These are phyloP conservation scores for Drosophila nr. perissopoda DNA, from an alignment of 2,888 invertebrate genomes.

Conservation along the genomic window DNA sequence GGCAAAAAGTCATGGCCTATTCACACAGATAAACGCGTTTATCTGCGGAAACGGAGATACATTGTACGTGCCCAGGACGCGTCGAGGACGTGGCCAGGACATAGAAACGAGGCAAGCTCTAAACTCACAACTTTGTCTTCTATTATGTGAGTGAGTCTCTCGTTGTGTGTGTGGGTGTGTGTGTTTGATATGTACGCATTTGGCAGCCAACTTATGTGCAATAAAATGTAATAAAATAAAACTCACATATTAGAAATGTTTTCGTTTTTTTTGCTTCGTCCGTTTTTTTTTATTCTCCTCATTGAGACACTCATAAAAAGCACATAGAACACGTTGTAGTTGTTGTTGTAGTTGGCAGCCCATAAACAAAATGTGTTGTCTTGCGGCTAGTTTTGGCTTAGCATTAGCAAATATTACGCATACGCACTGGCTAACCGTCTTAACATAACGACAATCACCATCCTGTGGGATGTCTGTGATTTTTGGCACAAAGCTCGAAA, in stretches of 20 bases:
- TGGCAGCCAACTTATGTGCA: conserved; percentile 76
- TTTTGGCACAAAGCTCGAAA: conserved; percentile 21
- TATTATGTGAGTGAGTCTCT: conserved; percentile 18
- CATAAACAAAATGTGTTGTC: conserved; percentile 49
- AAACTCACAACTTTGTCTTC: conserved; percentile 64
- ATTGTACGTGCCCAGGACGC: conserved; percentile 67
- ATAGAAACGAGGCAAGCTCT: conserved; percentile 50
- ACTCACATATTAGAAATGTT: conserved; percentile 77
- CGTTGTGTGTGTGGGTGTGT: conserved; percentile 20
- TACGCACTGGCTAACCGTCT: conserved; percentile 39
- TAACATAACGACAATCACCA: conserved; percentile 41
- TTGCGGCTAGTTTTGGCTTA: conserved; percentile 51
- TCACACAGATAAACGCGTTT: conserved; percentile 75
- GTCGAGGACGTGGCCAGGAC: conserved; percentile 66
- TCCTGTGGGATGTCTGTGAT: conserved; percentile 35
- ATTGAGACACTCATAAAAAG: conserved; percentile 36
- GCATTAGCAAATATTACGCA: conserved; percentile 61
- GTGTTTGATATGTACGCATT: conserved; percentile 53
- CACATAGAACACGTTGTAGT: conserved; percentile 36
- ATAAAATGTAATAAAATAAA: conserved; percentile 80
- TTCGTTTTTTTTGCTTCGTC: conserved; percentile 41
- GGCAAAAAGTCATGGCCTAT: conserved; percentile 52
- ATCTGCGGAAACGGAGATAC: conserved; percentile 79
- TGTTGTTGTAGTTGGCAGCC: conserved; percentile 31
- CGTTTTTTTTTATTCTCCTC: conserved; percentile 4